Evolutionary conservation across 2,888 invertebrate species (phyloP), one percentile per base, ranked within the genome.

Genomic region (Colostygia pectinataria): DNA sequence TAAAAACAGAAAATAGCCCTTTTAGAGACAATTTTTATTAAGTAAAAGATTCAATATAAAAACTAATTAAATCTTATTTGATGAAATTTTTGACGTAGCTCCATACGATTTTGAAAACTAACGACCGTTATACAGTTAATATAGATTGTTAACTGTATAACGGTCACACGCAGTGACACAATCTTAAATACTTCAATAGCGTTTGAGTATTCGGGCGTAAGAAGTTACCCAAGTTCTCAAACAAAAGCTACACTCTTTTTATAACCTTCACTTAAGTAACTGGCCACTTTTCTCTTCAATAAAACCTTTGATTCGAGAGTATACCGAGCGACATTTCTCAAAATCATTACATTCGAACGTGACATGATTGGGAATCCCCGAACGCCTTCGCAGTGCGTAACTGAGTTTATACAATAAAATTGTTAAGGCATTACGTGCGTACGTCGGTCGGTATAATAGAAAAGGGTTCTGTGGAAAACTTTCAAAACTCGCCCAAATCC

Each of bases 301-400:
- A 54, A 48, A 53, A 31, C 45, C 50, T 53, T 49, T 54, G 55
- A 53, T 51, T 58, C 40, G 32, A 20, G 31, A 38, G 29, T 41
- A 39, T 37, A 49, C 43, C n/a, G 25, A 27, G 31, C 39, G 47
- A 52, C 57, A 45, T 47, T 56, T 54, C 55, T 48, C 39, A 51
- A 44, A 57, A 55, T 54, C 55, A 40, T 60, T 54, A 50, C 60
- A 40, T 27, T 9, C 18, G 54, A 53, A 59, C 61, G 59, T 61
- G 61, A 59, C 45, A 40, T 51, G 51, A 38, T 51, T 50, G 4
- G 34, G 33, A 48, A 44, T 47, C 13, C 18, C n/a, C 18, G 4
- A 33, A 28, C 33, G 38, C 34, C 15, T 47, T 48, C 27, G 14
- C 8, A 55, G 29, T 38, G 31, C 46, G 55, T 56, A 55, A 57